phyloP scores from a whole-genome alignment of 2,797 vertebrate genomes.

The Eulemur mongoz region DNA sequence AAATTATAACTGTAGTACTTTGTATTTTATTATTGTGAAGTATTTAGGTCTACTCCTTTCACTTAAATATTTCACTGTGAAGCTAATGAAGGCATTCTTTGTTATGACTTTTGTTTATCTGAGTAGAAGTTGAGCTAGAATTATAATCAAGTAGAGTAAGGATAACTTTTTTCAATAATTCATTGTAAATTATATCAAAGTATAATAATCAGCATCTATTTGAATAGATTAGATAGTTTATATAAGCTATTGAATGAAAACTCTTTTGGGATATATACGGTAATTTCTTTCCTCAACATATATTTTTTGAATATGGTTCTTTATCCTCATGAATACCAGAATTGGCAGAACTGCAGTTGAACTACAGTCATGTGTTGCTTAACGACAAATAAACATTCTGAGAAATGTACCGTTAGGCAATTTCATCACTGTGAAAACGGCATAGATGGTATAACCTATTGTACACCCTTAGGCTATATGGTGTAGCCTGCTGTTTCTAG shows the following conservation, averaged over 20 bases:
- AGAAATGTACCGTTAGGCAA: background rate
- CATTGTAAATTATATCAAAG: background rate
- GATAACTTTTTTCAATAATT: background rate
- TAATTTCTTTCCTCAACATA: background rate
- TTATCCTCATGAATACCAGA: background rate
- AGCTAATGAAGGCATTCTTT: background rate
- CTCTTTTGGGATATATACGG: background rate
- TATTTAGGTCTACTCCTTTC: background rate
- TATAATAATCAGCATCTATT: background rate
- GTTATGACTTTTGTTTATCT: conserved; percentile 13
- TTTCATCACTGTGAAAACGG: background rate
- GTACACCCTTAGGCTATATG: background rate
- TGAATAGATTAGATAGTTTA: background rate
- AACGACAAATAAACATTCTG: background rate
- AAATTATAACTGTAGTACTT: background rate
- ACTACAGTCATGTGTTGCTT: background rate
- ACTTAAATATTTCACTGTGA: background rate
- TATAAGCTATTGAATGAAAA: background rate
- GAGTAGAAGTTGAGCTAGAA: background rate
- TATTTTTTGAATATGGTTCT: background rate
- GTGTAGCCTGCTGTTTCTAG: background rate
- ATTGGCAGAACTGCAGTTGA: background rate
- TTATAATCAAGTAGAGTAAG: background rate
- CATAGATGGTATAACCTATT: background rate
- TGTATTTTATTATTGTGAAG: background rate